A percentile compares a stretch with the other conserved stretches of the same genome.
phyloP scores from a whole-genome alignment of 2,797 vertebrate species.

The Neosilurus hyrtlii region DNA sequence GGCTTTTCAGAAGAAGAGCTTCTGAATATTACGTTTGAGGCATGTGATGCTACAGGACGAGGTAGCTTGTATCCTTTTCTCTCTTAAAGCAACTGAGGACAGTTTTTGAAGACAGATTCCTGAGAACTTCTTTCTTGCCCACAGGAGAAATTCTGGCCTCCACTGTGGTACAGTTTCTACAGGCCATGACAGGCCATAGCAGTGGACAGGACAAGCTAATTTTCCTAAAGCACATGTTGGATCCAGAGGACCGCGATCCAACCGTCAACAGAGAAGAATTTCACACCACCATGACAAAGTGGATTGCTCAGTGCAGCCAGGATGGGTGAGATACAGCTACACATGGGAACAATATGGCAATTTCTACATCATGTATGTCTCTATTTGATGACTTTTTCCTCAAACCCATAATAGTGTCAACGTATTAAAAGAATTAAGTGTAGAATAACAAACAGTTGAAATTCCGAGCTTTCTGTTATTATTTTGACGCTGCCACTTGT shows the following conservation, averaged over 20 bases:
- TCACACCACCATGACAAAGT: slow-evolving; percentile 70
- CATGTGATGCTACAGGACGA: slow-evolving; percentile 66
- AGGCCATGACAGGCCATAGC: slow-evolving; percentile 70
- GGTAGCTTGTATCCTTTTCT: slow-evolving; percentile 56
- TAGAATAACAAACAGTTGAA: background rate
- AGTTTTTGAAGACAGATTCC: background rate
- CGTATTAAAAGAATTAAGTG: background rate
- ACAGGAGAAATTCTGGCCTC: slow-evolving; percentile 71
- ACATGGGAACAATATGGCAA: background rate
- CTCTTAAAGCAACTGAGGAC: background rate
- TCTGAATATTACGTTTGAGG: slow-evolving; percentile 73
- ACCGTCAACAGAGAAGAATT: slow-evolving; percentile 69
- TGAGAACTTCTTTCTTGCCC: slow-evolving; percentile 12
- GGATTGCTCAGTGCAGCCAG: slow-evolving; percentile 72
- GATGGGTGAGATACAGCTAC: slow-evolving; percentile 61
- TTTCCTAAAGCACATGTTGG: slow-evolving; percentile 62
- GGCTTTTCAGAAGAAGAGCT: slow-evolving; percentile 75
- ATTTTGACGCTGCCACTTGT: background rate
- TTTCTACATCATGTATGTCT: background rate
- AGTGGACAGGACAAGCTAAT: slow-evolving; percentile 65
- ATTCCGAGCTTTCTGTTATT: background rate
- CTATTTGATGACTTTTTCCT: background rate
- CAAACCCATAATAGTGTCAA: background rate
- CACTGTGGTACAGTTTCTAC: slow-evolving; percentile 69
- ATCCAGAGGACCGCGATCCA: slow-evolving; percentile 65